Evolutionary conservation across 2,113 vertebrate genomes (phyloP).

Genomic region (Urocynchramus pylzowi): DNA sequence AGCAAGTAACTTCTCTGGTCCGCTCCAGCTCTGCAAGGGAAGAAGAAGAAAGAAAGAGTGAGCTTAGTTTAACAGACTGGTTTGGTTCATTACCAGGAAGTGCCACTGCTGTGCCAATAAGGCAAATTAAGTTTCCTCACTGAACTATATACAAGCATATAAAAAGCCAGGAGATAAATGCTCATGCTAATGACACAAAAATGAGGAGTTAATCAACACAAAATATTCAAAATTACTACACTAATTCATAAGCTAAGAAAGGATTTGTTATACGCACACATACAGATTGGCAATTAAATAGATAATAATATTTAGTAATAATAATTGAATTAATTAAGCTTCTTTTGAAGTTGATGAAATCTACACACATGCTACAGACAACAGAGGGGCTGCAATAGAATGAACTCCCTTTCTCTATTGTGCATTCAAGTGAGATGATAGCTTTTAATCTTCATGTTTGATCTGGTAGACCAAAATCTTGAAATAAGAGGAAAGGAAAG

Average conservation of each 20-base stretch:
- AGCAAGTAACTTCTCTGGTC: slow-evolving; percentile 97
- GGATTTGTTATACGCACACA: slow-evolving; percentile 36
- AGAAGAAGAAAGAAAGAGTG: neutral
- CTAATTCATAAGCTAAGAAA: slow-evolving; percentile 43
- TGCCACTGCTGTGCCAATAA: neutral
- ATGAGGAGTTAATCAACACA: slow-evolving; percentile 47
- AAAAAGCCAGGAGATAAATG: slow-evolving; percentile 13
- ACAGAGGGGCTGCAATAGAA: neutral
- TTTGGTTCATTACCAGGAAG: neutral
- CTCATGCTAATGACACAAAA: slow-evolving; percentile 40
- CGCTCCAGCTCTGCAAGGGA: slow-evolving; percentile 85
- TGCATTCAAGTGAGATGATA: neutral
- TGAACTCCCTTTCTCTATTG: neutral
- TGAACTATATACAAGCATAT: neutral
- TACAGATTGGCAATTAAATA: slow-evolving; percentile 44
- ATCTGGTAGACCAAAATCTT: neutral
- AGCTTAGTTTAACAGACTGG: neutral
- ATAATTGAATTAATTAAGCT: slow-evolving; percentile 56
- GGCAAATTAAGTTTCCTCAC: neutral
- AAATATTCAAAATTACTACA: slow-evolving; percentile 45
- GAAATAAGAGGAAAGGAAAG: neutral
- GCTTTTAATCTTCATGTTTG: neutral
- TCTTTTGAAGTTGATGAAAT: slow-evolving; percentile 36
- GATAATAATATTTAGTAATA: slow-evolving; percentile 57
- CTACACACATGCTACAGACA: neutral